Base-by-base conservation (phyloP, 1,140 invertebrate genomes). In the Penaeus japonicus region DNA sequence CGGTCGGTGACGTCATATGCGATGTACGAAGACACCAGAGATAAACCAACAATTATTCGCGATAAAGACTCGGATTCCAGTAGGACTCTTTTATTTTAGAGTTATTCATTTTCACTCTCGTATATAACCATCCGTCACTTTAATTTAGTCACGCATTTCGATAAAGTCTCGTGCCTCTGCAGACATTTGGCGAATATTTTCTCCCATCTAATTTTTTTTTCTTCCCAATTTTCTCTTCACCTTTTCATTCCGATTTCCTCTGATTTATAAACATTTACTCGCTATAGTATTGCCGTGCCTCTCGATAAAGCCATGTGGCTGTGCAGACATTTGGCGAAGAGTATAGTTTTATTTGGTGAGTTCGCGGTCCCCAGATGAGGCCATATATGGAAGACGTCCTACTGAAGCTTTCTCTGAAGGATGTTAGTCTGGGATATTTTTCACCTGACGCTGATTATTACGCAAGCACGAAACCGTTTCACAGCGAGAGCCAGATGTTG, bases 331-430 rank as follows among this genome's bases (percentile, higher is more conserved):
- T 47, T 47, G 5, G 47, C 47, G 47, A 47, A 47, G 47, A 47
- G 47, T 47, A 47, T 12, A 47, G 47, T 47, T 86, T 87, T 87
- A 79, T 62, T 78, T 78, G 77, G 85, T 47, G 73, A 47, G 62
- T 87, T 30, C 39, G 65, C 77, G 35, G 65, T 78, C 62, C 73
- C 70, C 17, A 81, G 78, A 70, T 59, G 77, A 79, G 1, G 57
- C 85, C 85, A 70, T 81, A 87, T 87, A 30, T 53, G 85, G 85
- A n/a, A 87, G 85, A 84, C 81, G 59, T 84, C 77, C 78, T 57
- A 47, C 77, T 62, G 54, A 39, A 62, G 47, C 62, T 55, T 55
- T 80, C 85, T 87, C 81, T 87, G 77, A 12, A 47, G 85, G 85
- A 80, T 87, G 85, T 87, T 80, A 65, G 57, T 24, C 32, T 39